Evolutionary conservation across 2,888 invertebrate species (phyloP).

Genomic region (Apodemia mormo): DNA sequence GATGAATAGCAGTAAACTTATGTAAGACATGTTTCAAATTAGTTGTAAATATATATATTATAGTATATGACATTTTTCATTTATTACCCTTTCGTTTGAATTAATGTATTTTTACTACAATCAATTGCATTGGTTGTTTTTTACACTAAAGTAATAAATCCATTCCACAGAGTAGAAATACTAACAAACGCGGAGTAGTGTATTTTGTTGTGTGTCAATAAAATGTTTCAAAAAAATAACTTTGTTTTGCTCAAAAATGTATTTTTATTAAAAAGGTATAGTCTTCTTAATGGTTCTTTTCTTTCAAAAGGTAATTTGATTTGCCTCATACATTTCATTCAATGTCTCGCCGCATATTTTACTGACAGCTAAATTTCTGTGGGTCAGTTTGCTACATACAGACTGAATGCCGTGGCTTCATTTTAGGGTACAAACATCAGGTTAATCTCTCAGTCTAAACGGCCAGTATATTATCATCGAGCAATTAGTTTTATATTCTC

Average conservation of each 20-base stretch:
- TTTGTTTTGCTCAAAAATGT: background rate
- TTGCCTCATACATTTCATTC: no score
- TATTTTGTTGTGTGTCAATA: constrained; percentile 17
- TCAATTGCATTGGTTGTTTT: background rate
- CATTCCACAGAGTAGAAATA: constrained; percentile 10
- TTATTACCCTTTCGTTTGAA: constrained; percentile 1
- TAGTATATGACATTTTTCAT: background rate
- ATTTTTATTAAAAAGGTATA: no score
- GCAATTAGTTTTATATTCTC: no score
- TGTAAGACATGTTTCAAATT: constrained; percentile 5
- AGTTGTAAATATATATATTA: constrained; percentile 8
- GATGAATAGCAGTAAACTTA: background rate
- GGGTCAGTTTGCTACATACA: no score
- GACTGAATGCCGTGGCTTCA: no score
- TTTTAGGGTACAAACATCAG: no score
- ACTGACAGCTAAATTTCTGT: no score
- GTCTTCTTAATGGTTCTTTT: no score
- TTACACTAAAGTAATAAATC: background rate
- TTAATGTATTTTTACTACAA: background rate
- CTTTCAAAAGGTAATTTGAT: no score
- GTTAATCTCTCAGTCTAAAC: no score
- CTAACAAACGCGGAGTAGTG: constrained; percentile 8
- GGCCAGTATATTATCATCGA: no score
- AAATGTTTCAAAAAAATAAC: background rate
- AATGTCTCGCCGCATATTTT: no score